These are phyloP conservation scores for Muscicapa striata DNA, from an alignment of 2,797 vertebrate genomes.

Conservation along the genomic window DNA sequence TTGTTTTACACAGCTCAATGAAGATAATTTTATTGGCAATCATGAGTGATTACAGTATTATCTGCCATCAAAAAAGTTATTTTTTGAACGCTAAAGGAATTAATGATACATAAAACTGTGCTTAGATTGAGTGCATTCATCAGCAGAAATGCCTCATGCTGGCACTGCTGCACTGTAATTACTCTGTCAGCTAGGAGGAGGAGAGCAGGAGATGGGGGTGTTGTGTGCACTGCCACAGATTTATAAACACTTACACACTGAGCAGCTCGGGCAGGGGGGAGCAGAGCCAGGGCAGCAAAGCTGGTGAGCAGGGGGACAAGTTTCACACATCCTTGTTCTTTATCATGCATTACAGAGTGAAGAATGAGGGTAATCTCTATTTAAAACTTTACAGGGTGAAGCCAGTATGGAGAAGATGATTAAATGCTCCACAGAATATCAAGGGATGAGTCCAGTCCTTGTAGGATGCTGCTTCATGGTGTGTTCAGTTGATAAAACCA, in stretches of 20 bases:
- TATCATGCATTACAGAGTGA: neutral
- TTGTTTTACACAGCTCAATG: conserved; percentile 92
- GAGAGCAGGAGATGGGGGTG: conserved; percentile 78
- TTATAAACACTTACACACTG: conserved; percentile 79
- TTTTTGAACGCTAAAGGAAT: conserved; percentile 83
- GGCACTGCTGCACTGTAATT: conserved; percentile 87
- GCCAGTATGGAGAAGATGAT: neutral
- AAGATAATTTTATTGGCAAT: conserved; percentile 85
- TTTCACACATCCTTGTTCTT: neutral
- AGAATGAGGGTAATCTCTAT: neutral
- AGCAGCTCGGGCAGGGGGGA: neutral
- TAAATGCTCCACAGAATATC: neutral
- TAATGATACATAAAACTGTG: conserved; percentile 94
- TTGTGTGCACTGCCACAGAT: conserved; percentile 40
- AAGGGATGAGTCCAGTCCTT: neutral
- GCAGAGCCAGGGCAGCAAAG: neutral
- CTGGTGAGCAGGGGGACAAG: neutral
- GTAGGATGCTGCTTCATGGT: neutral
- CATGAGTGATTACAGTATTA: conserved; percentile 97
- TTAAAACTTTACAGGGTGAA: neutral
- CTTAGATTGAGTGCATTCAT: conserved; percentile 88
- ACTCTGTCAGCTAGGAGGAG: conserved; percentile 81
- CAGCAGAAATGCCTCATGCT: conserved; percentile 80
- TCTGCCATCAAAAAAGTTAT: conserved; percentile 84
- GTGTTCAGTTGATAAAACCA: neutral